phyloP scores from a whole-genome alignment of 2,888 invertebrate genomes.

The Alloplasta piceator region DNA sequence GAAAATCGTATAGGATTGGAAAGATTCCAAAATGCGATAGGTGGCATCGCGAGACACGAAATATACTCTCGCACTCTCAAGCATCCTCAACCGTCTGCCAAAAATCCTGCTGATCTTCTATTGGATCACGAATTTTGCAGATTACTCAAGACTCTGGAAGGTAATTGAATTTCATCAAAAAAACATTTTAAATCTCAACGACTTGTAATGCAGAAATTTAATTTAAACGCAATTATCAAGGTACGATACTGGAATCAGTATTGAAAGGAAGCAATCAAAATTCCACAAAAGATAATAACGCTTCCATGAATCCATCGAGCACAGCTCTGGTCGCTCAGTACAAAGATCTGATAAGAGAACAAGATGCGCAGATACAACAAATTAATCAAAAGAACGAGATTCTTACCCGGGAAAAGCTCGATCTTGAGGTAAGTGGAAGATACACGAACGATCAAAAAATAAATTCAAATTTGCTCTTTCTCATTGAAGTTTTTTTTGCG shows the following conservation, averaged over 20 bases:
- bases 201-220: background rate
- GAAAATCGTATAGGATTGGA: slow-evolving; percentile 96
- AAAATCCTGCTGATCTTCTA: slow-evolving; percentile 90
- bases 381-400: slow-evolving; percentile 74
- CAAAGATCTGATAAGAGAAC: slow-evolving; percentile 95
- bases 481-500: slow-evolving; percentile 2
- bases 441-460: background rate
- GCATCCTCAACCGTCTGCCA: slow-evolving; percentile 94
- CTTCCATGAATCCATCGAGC: slow-evolving; percentile 73
- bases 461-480: background rate
- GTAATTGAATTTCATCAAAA: slow-evolving; percentile 80
- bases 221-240: slow-evolving; percentile 74
- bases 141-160: slow-evolving; percentile 92
- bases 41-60: slow-evolving; percentile 94
- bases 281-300: slow-evolving; percentile 71
- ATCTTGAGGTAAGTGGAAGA: slow-evolving; percentile 73
- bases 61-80: slow-evolving; percentile 96
- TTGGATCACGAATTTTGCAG: slow-evolving; percentile 98
- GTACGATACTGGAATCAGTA: slow-evolving; percentile 85
- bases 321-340: slow-evolving; percentile 88
- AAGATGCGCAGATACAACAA: slow-evolving; percentile 89
- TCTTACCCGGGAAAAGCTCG: slow-evolving; percentile 75
- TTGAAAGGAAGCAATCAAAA: slow-evolving; percentile 74
- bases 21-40: slow-evolving; percentile 92
- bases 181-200: background rate